Percentiles rank a stretch among this genome's conserved stretches.
These are phyloP conservation scores for Coenonympha glycerion DNA, from an alignment of 2,888 invertebrate species.

Conservation along the genomic window DNA sequence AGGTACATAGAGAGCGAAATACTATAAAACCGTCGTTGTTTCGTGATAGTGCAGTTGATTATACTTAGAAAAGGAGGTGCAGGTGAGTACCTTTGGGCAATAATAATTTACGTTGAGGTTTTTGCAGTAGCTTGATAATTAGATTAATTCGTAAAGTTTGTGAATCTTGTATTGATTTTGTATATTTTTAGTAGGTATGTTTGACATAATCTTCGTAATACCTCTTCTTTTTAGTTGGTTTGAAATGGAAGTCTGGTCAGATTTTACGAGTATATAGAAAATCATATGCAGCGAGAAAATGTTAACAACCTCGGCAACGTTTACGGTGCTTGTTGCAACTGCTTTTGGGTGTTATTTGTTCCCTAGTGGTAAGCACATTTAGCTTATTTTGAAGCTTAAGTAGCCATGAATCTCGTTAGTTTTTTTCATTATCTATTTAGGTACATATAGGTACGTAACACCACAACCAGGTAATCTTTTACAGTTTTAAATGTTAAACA, in stretches of 20 bases:
- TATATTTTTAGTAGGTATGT: neutral
- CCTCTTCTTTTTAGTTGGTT: neutral
- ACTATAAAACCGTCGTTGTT: neutral
- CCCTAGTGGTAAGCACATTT: constrained; percentile 63
- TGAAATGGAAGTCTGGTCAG: neutral
- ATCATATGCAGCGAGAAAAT: constrained; percentile 37
- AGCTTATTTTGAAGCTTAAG: neutral
- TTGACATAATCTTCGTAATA: neutral
- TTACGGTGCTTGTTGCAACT: constrained; percentile 39
- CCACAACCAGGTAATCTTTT: no score
- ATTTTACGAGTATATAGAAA: neutral
- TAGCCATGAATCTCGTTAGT: no score
- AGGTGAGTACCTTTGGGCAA: neutral
- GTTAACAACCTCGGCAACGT: constrained; percentile 41
- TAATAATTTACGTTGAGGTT: neutral
- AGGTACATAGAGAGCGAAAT: neutral
- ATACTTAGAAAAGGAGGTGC: neutral
- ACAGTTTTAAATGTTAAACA: no score
- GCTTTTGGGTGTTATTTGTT: constrained; percentile 70
- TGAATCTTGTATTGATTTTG: neutral
- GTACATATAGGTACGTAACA: no score
- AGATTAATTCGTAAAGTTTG: neutral
- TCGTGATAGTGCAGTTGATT: neutral
- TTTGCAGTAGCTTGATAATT: neutral
- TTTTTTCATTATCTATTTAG: no score